Conservation (phyloP, 2,797 vertebrate genomes). For the Rhinogobio ventralis region DNA sequence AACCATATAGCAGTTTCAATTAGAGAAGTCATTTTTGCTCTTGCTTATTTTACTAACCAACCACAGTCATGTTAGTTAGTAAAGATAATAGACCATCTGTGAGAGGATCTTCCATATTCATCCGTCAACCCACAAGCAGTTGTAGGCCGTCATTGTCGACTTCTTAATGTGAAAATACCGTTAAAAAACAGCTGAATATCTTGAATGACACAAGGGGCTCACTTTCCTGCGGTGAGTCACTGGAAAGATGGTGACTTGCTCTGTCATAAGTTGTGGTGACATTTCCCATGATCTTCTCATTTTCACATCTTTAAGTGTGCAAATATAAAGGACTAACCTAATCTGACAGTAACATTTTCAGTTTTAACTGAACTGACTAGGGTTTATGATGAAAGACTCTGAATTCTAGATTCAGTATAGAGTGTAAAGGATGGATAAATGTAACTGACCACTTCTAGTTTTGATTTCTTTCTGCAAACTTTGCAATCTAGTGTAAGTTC, state of each 20-base stretch:
- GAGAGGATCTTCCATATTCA: neutral
- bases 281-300: neutral
- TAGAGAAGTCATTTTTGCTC: neutral
- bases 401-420: neutral
- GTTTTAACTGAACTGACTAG: neutral
- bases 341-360: neutral
- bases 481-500: conserved; percentile 27
- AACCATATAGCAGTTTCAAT: neutral
- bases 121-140: neutral
- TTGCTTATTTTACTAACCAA: neutral
- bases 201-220: neutral
- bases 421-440: neutral
- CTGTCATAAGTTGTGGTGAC: conserved; percentile 8
- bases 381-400: neutral
- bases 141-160: neutral
- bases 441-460: conserved; percentile 40
- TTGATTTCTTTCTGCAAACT: conserved; percentile 31
- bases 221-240: conserved; percentile 21
- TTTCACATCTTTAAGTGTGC: neutral
- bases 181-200: conserved; percentile 35
- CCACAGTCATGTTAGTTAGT: too few relatives aligned
- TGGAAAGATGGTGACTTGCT: conserved; percentile 18
- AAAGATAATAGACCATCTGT: neutral
- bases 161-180: neutral
- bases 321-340: neutral